Evolutionary conservation across 2,797 vertebrate species (phyloP).

Genomic region (Anas flavirostris): DNA sequence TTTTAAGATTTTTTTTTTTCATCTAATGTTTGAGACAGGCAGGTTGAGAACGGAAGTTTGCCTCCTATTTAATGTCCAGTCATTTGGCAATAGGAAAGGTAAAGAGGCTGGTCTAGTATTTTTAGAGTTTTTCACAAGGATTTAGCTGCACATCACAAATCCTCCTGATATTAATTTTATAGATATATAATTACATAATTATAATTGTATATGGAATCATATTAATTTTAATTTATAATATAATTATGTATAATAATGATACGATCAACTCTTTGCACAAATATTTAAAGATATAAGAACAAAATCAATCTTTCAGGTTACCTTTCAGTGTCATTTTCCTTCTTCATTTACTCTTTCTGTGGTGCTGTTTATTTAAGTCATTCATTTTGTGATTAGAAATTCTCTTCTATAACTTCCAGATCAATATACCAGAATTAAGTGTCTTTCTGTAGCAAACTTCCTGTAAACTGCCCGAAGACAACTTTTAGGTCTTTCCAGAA

Average conservation of each 20-base stretch:
- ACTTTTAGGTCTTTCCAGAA: not conserved
- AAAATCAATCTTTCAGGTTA: not conserved
- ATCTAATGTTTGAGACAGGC: not conserved
- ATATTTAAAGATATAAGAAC: not conserved
- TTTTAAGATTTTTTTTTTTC: not conserved
- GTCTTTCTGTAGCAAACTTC: not conserved
- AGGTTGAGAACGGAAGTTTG: not conserved
- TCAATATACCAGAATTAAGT: not conserved
- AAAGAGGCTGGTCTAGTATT: not conserved
- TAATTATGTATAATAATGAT: not conserved
- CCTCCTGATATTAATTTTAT: not conserved
- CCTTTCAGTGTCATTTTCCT: not conserved
- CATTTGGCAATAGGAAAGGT: not conserved
- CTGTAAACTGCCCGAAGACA: not conserved
- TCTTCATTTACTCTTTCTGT: not conserved
- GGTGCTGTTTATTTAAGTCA: accelerated
- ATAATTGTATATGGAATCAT: too few relatives aligned
- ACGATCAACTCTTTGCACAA: constrained; percentile 2
- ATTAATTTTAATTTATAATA: too few relatives aligned
- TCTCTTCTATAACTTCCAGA: not conserved
- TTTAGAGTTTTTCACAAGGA: not conserved
- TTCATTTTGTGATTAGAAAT: not conserved
- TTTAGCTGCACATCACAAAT: not conserved
- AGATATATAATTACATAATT: too few relatives aligned
- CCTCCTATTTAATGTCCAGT: constrained; percentile 25